Evolutionary conservation across 2,797 vertebrate species (phyloP).

Genomic region (Triplophysa yarkandensis): DNA sequence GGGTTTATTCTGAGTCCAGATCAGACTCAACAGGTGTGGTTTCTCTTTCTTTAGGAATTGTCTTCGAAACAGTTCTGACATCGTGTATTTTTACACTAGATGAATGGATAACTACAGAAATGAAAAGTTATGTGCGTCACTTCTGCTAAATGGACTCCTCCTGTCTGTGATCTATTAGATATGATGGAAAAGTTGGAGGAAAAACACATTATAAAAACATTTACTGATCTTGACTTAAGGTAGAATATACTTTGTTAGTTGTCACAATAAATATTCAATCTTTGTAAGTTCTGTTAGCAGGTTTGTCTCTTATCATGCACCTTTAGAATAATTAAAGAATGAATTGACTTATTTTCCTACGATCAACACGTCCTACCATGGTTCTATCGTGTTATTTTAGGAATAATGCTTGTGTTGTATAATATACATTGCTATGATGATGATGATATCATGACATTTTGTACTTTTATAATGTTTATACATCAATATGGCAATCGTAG

Average conservation of each 20-base stretch:
- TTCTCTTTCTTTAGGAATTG: not conserved
- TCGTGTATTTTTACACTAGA: too few species aligned
- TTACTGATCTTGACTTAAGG: too few species aligned
- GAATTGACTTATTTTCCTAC: not conserved
- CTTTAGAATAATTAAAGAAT: too few species aligned
- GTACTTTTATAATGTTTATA: not conserved
- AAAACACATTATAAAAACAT: not conserved
- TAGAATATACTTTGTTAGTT: not conserved
- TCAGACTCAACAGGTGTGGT: slow-evolving; percentile 9
- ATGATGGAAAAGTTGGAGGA: not conserved
- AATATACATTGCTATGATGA: not conserved
- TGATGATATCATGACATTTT: not conserved
- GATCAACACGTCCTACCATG: not conserved
- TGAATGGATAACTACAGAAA: not conserved
- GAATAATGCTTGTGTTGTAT: not conserved
- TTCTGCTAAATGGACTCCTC: not conserved
- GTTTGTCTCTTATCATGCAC: too few species aligned
- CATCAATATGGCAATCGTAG: not conserved
- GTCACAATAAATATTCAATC: not conserved
- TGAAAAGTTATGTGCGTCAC: not conserved
- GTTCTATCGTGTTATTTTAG: not conserved
- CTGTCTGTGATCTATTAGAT: not conserved
- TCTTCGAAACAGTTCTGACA: too few species aligned
- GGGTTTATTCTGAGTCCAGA: slow-evolving; percentile 15
- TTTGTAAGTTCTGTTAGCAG: not conserved